Percentiles rank a stretch among this genome's conserved stretches.
Evolutionary conservation across 2,888 invertebrate species (phyloP).

Genomic region (Orchesellides sinensis): DNA sequence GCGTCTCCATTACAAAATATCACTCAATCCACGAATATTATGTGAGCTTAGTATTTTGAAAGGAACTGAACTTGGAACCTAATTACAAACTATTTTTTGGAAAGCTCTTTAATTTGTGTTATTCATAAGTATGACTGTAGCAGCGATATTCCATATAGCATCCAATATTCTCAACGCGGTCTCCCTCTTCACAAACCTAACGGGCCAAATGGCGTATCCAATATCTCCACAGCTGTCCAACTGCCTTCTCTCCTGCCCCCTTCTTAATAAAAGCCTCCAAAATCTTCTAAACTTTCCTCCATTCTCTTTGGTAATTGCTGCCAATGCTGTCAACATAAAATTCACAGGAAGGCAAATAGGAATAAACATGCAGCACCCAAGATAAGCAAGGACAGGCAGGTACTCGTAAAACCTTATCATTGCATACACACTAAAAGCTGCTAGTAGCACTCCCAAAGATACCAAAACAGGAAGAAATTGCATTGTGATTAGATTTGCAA

Average conservation of each 20-base stretch:
- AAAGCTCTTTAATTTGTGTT: no score
- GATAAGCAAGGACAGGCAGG: background rate
- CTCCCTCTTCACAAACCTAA: background rate
- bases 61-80: no score
- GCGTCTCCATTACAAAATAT: no score
- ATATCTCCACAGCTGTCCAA: background rate
- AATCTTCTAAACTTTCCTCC: background rate
- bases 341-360: background rate
- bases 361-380: background rate
- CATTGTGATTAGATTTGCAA: background rate
- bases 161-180: background rate
- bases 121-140: background rate
- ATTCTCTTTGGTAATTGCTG: background rate
- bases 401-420: background rate
- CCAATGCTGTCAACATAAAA: background rate
- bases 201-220: background rate
- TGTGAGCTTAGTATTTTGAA: no score
- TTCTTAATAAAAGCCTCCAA: background rate
- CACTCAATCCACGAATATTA: no score
- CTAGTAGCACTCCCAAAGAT: background rate
- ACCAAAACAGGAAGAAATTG: background rate
- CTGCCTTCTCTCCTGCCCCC: background rate
- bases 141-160: background rate
- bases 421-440: background rate
- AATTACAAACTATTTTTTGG: no score